Base-by-base conservation (phyloP, 2,797 vertebrate species). In the Enteromius argenteus region DNA sequence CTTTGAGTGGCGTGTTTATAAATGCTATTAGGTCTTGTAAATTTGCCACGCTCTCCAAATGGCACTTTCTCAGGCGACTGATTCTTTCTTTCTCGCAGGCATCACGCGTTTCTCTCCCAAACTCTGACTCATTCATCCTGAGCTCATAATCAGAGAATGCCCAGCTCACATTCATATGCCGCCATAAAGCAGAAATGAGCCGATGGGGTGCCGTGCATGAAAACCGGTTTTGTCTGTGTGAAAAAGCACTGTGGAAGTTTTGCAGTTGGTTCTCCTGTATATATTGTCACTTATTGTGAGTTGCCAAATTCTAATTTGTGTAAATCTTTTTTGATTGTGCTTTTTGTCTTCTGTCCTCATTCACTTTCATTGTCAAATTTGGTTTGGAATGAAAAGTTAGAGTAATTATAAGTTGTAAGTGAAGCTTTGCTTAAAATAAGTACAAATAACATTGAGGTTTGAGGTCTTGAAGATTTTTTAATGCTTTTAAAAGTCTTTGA, bases 31-130 rank as follows among this genome's bases (percentile, higher is more conserved):
- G 72, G 17, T 39, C 68, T 62, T 53, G 56, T 81, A 62, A 81
- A 81, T 80, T 7, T 53, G 66, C 60, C 1, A 14, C 39, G 21
- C 21, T 42, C 60, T 81, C 66, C 68, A 73, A 62, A 81, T 81
- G 84, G 62, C 49, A 49, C 19, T 80, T 85, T 85, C 78, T 75
- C 79, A 81, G 72, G 84, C 72, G 42, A 75, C 66, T 27, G 27
- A 51, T 44, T 68, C 68, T 80, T 37, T 69, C 32, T 68, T 77
- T 68, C 66, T 78, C 27, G 27, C 66, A 11, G 68, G 80, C 39
- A 60, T 81, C 53, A 49, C 13, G 21, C 56, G 2, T 58, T 46
- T n/a, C 67, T 81, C 80, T 81, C 56, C 53, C 56, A 46, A 72
- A 72, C 51, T 72, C 68, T 72, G 80, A 81, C 75, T 78, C 81